These are phyloP conservation scores for Garrulus glandarius DNA, from an alignment of 2,797 vertebrate genomes.

Conservation along the genomic window DNA sequence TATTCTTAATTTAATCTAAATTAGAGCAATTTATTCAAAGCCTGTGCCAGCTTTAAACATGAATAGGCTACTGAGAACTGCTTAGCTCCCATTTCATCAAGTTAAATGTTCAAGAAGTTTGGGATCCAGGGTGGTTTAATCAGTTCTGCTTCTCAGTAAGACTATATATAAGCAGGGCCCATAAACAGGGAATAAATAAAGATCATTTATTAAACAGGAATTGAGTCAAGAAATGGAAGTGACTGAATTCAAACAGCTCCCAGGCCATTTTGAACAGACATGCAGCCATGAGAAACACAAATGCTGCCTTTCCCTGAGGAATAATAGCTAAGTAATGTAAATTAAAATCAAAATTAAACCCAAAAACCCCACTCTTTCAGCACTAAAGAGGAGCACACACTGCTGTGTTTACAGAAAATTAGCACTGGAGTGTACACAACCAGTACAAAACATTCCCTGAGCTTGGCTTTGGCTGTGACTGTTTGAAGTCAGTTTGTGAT, in stretches of 20 bases:
- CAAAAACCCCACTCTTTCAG: neutral
- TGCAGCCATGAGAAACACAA: neutral
- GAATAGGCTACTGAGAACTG: neutral
- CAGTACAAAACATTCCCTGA: neutral
- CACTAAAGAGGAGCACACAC: conserved; percentile 19
- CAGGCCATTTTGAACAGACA: neutral
- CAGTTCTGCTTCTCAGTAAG: neutral
- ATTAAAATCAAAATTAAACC: conserved; percentile 31
- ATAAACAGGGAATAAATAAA: neutral
- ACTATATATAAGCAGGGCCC: neutral
- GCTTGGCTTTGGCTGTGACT: conserved; percentile 24
- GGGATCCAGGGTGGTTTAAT: neutral
- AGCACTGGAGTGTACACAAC: conserved; percentile 28
- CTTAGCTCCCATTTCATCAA: neutral
- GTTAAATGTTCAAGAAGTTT: neutral
- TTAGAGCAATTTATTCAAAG: conserved; percentile 34
- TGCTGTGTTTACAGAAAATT: conserved; percentile 48
- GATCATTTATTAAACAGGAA: neutral
- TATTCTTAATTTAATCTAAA: conserved; percentile 40
- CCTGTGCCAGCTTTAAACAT: neutral
- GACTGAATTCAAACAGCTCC: neutral
- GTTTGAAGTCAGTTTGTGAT: conserved; percentile 28
- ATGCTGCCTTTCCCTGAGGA: neutral
- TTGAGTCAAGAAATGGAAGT: neutral
- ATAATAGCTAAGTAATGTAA: conserved; percentile 7